phyloP scores from a whole-genome alignment of 30 jellyfish, hydroid and myxozoan species.

The Chironex yamaguchii region DNA sequence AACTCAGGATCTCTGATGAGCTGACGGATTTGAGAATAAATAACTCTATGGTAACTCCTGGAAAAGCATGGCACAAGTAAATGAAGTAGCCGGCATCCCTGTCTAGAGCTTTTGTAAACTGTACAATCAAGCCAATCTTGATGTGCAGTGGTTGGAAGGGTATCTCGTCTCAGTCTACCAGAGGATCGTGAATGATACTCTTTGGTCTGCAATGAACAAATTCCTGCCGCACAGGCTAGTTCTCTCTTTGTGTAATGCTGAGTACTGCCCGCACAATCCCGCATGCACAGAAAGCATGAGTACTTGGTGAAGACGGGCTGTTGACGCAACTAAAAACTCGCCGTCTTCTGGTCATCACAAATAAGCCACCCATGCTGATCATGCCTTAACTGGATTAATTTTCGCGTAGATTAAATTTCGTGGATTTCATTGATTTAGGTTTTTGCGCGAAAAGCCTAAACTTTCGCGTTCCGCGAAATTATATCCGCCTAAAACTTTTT shows the following conservation, averaged over 20 bases:
- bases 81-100: conserved; percentile 8
- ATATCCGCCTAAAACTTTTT: no score
- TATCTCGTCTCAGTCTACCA: conserved; percentile 11
- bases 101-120: conserved; percentile 16
- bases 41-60: conserved; percentile 10
- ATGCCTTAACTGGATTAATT: no score
- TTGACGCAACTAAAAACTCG: no score
- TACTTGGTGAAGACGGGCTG: no score
- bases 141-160: conserved; percentile 22
- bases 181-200: conserved; percentile 12
- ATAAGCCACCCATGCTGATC: no score
- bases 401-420: no score
- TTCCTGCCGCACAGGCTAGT: conserved; percentile 17
- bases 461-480: no score
- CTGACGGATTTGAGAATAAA: conserved; percentile 45
- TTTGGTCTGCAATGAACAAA: conserved; percentile 2
- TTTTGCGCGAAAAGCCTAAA: no score
- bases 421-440: no score
- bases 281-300: background rate
- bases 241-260: conserved; percentile 12
- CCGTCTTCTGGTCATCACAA: no score
- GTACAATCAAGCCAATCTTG: conserved; percentile 25
- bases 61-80: conserved; percentile 35
- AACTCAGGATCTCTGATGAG: conserved; percentile 25
- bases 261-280: background rate